A percentile compares a stretch with the other conserved stretches of the same genome.
Evolutionary conservation across 2,113 vertebrate genomes (phyloP).

Genomic region (Scytalopus superciliaris): DNA sequence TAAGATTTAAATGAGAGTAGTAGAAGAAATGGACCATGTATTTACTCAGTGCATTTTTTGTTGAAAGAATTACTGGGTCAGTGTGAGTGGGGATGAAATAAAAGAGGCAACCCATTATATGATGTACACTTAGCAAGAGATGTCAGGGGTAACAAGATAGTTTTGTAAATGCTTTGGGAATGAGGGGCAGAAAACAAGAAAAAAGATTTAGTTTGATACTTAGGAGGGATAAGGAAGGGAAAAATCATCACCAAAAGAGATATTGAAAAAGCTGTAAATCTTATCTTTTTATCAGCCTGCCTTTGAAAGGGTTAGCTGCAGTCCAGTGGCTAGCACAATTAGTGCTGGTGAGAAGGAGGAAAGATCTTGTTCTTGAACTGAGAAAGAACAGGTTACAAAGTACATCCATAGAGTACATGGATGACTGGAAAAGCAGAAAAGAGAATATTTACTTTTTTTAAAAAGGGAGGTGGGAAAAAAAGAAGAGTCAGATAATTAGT

Average conservation of each 20-base stretch:
- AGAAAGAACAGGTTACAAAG: constrained; percentile 21
- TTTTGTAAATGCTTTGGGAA: neutral
- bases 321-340: constrained; percentile 5
- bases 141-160: neutral
- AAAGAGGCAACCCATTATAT: neutral
- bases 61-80: neutral
- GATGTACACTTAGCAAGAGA: neutral
- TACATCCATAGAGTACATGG: neutral
- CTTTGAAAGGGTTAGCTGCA: constrained; percentile 31
- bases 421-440: constrained; percentile 15
- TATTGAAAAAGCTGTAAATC: neutral
- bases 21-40: neutral
- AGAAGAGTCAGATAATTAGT: neutral
- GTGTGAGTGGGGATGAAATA: neutral
- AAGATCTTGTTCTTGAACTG: constrained; percentile 7
- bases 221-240: neutral
- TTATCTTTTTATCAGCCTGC: constrained; percentile 40
- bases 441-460: neutral
- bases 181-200: neutral
- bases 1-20: neutral
- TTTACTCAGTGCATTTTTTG: neutral
- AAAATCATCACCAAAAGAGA: constrained; percentile 3
- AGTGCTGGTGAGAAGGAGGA: neutral
- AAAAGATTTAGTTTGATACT: neutral
- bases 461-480: neutral